These are phyloP conservation scores for Mastacembelus armatus DNA, from an alignment of 2,797 vertebrate species.

Conservation along the genomic window DNA sequence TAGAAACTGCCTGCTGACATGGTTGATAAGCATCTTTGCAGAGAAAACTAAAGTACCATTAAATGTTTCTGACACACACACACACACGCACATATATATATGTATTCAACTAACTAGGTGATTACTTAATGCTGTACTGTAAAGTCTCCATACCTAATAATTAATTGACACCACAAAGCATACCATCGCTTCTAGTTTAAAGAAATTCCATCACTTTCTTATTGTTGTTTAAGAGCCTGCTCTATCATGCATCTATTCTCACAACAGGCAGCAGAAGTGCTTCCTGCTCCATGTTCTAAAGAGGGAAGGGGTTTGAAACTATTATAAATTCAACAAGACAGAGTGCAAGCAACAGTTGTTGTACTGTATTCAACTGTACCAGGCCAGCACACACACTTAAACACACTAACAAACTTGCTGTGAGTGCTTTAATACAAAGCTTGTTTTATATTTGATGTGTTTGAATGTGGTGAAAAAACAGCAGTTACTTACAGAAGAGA, in stretches of 20 bases:
- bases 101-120: too few relatives aligned
- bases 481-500: slow-evolving; percentile 13
- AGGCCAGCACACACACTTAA: background rate
- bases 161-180: slow-evolving; percentile 19
- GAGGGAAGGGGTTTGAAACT: slow-evolving; percentile 34
- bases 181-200: slow-evolving; percentile 31
- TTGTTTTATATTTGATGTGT: slow-evolving; percentile 42
- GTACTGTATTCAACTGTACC: slow-evolving; percentile 57
- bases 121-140: slow-evolving; percentile 2
- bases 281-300: slow-evolving; percentile 53
- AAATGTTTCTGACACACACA: background rate
- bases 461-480: too few relatives aligned
- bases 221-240: slow-evolving; percentile 49
- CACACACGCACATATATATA: background rate
- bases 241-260: slow-evolving; percentile 34
- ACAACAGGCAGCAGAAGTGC: slow-evolving; percentile 51
- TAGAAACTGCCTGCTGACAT: too few relatives aligned
- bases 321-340: slow-evolving; percentile 76
- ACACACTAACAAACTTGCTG: slow-evolving; percentile 29
- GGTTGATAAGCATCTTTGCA: background rate
- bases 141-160: slow-evolving; percentile 22
- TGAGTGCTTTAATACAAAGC: slow-evolving; percentile 38
- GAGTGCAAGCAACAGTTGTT: slow-evolving; percentile 71
- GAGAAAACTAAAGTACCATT: background rate
- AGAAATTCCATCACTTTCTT: slow-evolving; percentile 21